Conservation (phyloP, 2,113 vertebrate species). For the human region GRCh38 chr6:36955501-36956000, state of each 20-base stretch:
- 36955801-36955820: not conserved
- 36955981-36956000: not conserved
- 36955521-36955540: not conserved
- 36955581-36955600: not conserved
- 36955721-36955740: not conserved
- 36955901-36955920: not conserved
- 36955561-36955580: not conserved
- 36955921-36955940: not conserved
- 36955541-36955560: not conserved
- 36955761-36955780: not conserved
- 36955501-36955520: too few relatives aligned
- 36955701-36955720: rapidly evolving
- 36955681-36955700: not conserved
- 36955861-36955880: not conserved
- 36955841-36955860: not conserved
- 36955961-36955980: not conserved
- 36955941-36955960: not conserved
- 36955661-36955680: not conserved
- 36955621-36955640: not conserved
- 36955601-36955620: not conserved
- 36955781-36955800: not conserved
- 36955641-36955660: not conserved
- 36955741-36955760: rapidly evolving
- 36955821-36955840: not conserved
- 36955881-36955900: not conserved